phyloP scores from a whole-genome alignment of 2,888 invertebrate species.

The Octonoba sinensis region DNA sequence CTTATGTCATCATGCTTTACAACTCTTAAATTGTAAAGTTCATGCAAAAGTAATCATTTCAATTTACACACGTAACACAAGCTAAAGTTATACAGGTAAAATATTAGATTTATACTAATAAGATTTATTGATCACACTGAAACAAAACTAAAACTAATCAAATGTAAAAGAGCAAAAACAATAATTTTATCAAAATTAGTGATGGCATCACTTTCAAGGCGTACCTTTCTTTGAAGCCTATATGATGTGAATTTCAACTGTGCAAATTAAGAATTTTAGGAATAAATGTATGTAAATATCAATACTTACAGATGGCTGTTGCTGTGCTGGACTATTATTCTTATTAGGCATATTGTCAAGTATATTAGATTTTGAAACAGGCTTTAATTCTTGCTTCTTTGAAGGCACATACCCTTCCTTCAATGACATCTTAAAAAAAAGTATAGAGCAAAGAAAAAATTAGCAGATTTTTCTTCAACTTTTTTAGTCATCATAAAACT shows the following conservation, averaged over 20 bases:
- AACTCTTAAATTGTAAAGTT: too few species aligned
- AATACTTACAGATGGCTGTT: conserved; percentile 63
- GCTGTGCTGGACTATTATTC: conserved; percentile 66
- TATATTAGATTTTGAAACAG: conserved; percentile 84
- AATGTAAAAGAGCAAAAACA: not conserved
- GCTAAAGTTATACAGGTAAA: too few species aligned
- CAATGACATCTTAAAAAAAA: conserved; percentile 77
- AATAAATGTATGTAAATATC: too few species aligned
- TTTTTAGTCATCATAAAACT: too few species aligned
- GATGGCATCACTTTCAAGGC: not conserved
- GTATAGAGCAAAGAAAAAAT: not conserved
- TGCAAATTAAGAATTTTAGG: too few species aligned
- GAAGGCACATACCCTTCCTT: conserved; percentile 75
- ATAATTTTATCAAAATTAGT: not conserved
- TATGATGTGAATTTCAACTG: not conserved
- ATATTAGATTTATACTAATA: too few species aligned
- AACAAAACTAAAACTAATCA: not conserved
- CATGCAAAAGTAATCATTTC: too few species aligned
- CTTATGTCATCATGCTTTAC: too few species aligned
- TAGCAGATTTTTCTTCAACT: not conserved
- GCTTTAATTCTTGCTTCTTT: conserved; percentile 78
- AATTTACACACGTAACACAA: too few species aligned
- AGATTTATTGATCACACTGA: not conserved
- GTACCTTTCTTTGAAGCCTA: not conserved
- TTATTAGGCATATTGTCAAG: conserved; percentile 78